phyloP scores from a whole-genome alignment of 2,797 vertebrate genomes.

The Callimico goeldii region DNA sequence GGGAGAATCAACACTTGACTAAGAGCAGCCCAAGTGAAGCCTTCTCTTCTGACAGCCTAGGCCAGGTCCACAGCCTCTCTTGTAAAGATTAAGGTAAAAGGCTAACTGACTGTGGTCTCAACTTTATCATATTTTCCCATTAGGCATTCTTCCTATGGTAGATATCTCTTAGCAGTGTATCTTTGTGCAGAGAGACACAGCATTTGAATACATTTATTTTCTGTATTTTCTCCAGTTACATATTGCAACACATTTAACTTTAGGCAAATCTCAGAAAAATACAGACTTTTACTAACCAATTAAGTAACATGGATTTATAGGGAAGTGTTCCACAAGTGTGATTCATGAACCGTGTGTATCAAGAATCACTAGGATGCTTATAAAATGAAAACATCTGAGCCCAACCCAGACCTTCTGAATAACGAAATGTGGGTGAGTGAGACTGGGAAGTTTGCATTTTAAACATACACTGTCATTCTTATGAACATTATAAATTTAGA shows the following conservation, averaged over 20 bases:
- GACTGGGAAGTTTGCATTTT: not conserved
- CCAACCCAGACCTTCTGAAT: not conserved
- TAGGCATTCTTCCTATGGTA: not conserved
- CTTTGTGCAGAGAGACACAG: not conserved
- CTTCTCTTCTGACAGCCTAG: not conserved
- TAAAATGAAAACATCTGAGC: not conserved
- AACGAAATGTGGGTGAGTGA: not conserved
- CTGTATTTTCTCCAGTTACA: not conserved
- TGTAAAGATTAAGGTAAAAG: not conserved
- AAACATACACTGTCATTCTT: not conserved
- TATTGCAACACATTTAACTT: not conserved
- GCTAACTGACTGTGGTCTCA: not conserved
- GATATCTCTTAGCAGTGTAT: not conserved
- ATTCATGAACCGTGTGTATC: not conserved
- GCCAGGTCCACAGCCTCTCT: not conserved
- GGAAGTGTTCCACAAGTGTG: not conserved
- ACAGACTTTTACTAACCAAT: not conserved
- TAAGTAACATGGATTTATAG: not conserved
- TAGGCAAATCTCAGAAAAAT: not conserved
- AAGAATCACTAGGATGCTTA: not conserved
- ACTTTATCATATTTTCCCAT: not conserved
- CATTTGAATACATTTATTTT: constrained; percentile 5
- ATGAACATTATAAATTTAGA: not conserved
- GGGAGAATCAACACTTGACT: not conserved
- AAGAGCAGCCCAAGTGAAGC: not conserved